These are phyloP conservation scores for Pogonophryne albipinna DNA, from an alignment of 2,797 vertebrate genomes.

Conservation along the genomic window DNA sequence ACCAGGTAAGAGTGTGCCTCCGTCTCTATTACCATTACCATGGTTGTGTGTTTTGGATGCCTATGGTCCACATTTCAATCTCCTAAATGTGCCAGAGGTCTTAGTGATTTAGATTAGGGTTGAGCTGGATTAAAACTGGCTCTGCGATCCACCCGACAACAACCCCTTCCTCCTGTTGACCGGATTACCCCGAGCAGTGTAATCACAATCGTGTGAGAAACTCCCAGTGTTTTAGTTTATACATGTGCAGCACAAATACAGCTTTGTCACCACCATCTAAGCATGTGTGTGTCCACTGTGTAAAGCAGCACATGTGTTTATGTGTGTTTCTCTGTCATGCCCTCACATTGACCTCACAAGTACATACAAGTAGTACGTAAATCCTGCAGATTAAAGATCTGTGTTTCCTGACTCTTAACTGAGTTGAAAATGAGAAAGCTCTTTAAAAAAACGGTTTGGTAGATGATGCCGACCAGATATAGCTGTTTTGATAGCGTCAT, in stretches of 20 bases:
- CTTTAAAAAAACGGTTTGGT: conserved; percentile 7
- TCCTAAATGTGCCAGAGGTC: conserved; percentile 49
- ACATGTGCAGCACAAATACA: conserved; percentile 11
- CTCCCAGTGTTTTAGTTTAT: conserved; percentile 16
- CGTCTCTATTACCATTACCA: background rate
- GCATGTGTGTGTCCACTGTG: conserved; percentile 8
- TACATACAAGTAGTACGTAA: conserved; percentile 14
- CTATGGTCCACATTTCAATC: conserved; percentile 44
- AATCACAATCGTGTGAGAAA: conserved; percentile 33
- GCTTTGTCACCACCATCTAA: conserved; percentile 7
- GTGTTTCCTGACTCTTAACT: conserved; percentile 19
- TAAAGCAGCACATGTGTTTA: background rate
- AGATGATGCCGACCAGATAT: background rate
- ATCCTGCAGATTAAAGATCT: conserved; percentile 35
- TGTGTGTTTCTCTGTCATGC: conserved; percentile 4
- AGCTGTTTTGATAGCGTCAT: background rate
- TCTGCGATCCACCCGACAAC: conserved; percentile 47
- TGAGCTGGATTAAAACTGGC: conserved; percentile 71
- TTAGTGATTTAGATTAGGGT: conserved; percentile 59
- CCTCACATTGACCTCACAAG: conserved; percentile 1
- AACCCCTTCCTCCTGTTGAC: conserved; percentile 53
- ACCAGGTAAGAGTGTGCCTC: conserved; percentile 88
- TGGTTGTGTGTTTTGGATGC: background rate
- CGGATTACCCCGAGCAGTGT: conserved; percentile 60
- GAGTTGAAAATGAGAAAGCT: conserved; percentile 35